These are phyloP conservation scores for Lepidocolaptes lacrymiger DNA, from an alignment of 2,797 vertebrate species.

Conservation along the genomic window DNA sequence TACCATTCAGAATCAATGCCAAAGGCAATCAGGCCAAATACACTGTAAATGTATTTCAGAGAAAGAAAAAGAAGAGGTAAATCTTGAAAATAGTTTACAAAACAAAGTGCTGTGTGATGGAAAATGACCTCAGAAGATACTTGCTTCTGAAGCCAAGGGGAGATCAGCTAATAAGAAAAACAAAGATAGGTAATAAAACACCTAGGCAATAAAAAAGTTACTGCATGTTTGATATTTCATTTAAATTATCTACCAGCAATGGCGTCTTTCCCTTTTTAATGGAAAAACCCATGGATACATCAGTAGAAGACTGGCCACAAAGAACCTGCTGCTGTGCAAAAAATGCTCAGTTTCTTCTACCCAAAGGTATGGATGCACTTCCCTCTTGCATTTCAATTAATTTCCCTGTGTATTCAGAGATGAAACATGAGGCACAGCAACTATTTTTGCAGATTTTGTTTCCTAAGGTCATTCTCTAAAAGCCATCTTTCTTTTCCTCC, in stretches of 20 bases:
- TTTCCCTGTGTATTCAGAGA: conserved; percentile 8
- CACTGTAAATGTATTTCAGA: neutral
- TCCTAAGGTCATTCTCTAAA: conserved; percentile 53
- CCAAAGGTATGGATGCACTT: neutral
- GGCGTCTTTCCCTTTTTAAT: neutral
- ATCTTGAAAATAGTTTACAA: neutral
- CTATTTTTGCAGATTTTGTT: conserved; percentile 28
- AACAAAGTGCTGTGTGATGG: neutral
- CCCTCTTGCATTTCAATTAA: neutral
- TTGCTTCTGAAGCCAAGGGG: neutral
- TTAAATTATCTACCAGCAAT: neutral
- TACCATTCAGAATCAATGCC: neutral
- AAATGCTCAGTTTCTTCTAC: neutral
- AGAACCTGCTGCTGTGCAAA: neutral
- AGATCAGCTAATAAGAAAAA: neutral
- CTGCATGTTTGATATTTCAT: neutral
- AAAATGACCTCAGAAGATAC: neutral
- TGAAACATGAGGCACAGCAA: neutral
- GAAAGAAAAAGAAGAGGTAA: neutral
- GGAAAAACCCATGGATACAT: neutral
- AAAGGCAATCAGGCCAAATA: neutral
- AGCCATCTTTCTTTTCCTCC: conserved; percentile 1
- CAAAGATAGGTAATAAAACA: neutral
- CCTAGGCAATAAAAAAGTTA: neutral
- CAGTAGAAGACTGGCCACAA: neutral